Evolutionary conservation across 1,140 invertebrate species (phyloP).

Genomic region (Drosophila azteca): DNA sequence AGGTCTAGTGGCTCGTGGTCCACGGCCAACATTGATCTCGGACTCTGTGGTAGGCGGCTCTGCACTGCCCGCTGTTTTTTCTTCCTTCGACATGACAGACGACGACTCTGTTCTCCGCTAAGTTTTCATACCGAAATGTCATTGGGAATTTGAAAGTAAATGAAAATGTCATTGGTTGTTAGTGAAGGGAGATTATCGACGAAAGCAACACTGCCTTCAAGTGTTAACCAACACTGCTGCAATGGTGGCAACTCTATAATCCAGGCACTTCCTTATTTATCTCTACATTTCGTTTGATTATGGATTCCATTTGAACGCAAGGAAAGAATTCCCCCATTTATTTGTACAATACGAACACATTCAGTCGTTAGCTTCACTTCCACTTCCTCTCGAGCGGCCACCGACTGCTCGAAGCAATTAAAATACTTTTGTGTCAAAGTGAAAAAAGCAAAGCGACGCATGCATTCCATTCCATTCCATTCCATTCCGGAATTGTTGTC

Average conservation of each 20-base stretch:
- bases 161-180: constrained; percentile 29
- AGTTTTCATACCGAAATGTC: constrained; percentile 19
- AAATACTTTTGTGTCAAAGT: constrained; percentile 26
- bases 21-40: constrained; percentile 1
- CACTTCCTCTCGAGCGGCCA: not conserved
- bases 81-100: constrained; percentile 44
- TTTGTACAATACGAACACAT: constrained; percentile 17
- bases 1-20: not conserved
- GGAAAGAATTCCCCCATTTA: constrained; percentile 29
- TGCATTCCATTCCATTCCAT: constrained; percentile 22
- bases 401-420: constrained; percentile 22
- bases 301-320: constrained; percentile 20
- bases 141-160: constrained; percentile 32
- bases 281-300: constrained; percentile 13
- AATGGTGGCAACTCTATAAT: constrained; percentile 18
- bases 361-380: not conserved
- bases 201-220: not conserved
- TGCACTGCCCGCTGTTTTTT: not conserved
- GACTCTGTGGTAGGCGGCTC: not conserved
- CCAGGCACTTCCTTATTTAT: not conserved
- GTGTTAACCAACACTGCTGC: constrained; percentile 7
- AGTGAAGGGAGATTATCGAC: not conserved
- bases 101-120: no score
- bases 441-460: not conserved
- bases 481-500: constrained; percentile 29